These are phyloP conservation scores for Lepidocyrtinus sp. DNA, from an alignment of 2,888 invertebrate genomes.

Conservation along the genomic window DNA sequence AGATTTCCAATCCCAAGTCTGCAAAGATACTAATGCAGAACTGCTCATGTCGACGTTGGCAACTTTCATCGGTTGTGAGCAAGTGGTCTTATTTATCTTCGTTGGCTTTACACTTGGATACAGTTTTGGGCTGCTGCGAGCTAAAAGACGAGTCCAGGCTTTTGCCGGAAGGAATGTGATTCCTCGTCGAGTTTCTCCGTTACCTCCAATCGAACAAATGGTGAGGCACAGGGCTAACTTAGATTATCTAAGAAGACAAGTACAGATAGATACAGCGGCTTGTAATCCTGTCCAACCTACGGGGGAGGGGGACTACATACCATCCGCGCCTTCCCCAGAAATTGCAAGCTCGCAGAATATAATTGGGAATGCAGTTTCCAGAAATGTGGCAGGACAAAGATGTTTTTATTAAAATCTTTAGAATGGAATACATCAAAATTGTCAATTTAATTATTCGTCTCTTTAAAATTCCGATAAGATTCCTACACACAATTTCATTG, in stretches of 20 bases:
- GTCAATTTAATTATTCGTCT: too few relatives aligned
- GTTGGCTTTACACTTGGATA: constrained; percentile 42
- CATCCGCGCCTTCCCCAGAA: neutral
- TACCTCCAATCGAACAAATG: neutral
- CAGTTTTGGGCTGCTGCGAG: neutral
- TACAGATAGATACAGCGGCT: neutral
- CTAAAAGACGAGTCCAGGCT: constrained; percentile 1
- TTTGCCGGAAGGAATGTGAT: neutral
- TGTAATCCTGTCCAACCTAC: neutral
- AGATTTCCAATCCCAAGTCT: neutral
- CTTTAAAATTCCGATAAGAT: too few relatives aligned
- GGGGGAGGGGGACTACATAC: neutral
- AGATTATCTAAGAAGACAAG: too few relatives aligned
- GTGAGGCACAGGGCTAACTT: too few relatives aligned
- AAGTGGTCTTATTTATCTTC: constrained; percentile 29
- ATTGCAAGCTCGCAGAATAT: neutral
- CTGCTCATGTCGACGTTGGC: constrained; percentile 13
- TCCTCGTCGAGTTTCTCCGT: neutral
- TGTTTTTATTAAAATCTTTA: too few relatives aligned
- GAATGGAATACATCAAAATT: too few relatives aligned
- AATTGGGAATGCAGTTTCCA: too few relatives aligned
- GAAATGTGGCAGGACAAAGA: too few relatives aligned
- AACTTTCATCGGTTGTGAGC: constrained; percentile 32
- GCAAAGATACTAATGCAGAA: constrained; percentile 27
- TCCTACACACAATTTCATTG: too few relatives aligned